Percentiles rank a stretch among this genome's conserved stretches.
Conservation (phyloP, 2,888 invertebrate species). For the Galerucella calmariensis region DNA sequence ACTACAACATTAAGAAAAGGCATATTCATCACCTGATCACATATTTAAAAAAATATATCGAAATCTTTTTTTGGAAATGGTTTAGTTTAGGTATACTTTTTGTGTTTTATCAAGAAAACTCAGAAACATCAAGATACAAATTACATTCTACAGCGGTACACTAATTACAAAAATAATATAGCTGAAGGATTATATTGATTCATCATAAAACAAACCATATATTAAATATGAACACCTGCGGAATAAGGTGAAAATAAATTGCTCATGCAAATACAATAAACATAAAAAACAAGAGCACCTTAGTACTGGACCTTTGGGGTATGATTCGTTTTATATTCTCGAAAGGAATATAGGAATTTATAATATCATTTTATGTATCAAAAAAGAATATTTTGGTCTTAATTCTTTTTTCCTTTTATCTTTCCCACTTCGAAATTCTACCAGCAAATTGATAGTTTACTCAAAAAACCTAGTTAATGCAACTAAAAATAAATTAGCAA, state of each 20-base stretch:
- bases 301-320: neutral
- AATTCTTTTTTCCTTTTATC: neutral
- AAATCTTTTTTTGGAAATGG: slow-evolving; percentile 27
- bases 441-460: too few relatives aligned
- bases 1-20: slow-evolving; percentile 60
- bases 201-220: slow-evolving; percentile 5
- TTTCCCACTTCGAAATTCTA: neutral
- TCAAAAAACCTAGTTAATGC: neutral
- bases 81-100: neutral
- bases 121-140: slow-evolving; percentile 10
- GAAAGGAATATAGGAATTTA: neutral
- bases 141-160: neutral
- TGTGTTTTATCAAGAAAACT: slow-evolving; percentile 6
- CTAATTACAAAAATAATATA: slow-evolving; percentile 3
- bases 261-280: neutral
- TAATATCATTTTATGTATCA: neutral
- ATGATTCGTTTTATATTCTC: neutral
- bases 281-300: neutral
- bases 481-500: neutral
- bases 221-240: neutral
- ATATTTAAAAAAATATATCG: slow-evolving; percentile 58
- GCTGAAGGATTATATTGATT: neutral
- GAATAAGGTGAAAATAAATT: neutral
- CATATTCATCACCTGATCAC: slow-evolving; percentile 64
- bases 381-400: neutral